Percentiles rank a stretch among this genome's conserved stretches.
These are phyloP conservation scores for Drosophila mulleri DNA, from an alignment of 2,888 invertebrate genomes.

Conservation along the genomic window DNA sequence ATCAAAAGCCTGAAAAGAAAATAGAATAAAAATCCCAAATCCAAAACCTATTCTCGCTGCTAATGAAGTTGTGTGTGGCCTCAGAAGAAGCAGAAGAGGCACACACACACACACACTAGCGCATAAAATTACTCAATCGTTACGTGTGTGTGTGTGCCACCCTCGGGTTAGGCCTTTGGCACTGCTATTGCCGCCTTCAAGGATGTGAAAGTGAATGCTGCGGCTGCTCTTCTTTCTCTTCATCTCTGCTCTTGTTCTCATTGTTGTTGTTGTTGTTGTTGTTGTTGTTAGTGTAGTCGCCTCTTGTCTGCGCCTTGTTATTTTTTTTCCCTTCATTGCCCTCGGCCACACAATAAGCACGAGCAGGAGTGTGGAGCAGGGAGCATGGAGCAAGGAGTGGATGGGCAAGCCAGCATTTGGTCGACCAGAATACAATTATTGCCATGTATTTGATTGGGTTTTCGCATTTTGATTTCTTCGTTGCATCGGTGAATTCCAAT, in stretches of 20 bases:
- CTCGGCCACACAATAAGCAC: conserved; percentile 14
- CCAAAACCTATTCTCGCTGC: conserved; percentile 42
- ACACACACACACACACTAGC: conserved; percentile 15
- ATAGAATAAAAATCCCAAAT: conserved; percentile 23
- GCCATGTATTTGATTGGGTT: conserved; percentile 54
- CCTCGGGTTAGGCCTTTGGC: conserved; percentile 67
- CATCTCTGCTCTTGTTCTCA: neutral
- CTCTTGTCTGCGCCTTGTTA: conserved; percentile 76
- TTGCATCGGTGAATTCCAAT: conserved; percentile 51
- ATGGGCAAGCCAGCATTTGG: neutral
- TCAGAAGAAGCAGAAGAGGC: conserved; percentile 26
- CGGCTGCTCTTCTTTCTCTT: conserved; percentile 5
- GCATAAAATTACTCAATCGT: conserved; percentile 73
- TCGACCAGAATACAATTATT: conserved; percentile 63
- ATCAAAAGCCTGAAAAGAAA: conserved; percentile 1
- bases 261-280: conserved; percentile 38
- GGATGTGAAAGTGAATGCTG: conserved; percentile 44
- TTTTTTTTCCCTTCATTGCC: conserved; percentile 61
- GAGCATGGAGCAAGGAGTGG: neutral
- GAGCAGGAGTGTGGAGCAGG: neutral
- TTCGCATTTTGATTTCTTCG: conserved; percentile 49
- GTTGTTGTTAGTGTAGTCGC: conserved; percentile 52
- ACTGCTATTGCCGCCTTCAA: conserved; percentile 44
- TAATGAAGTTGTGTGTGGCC: conserved; percentile 73
- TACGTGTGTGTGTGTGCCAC: conserved; percentile 51